A percentile compares a stretch with the other conserved stretches of the same genome.
These are phyloP conservation scores for Strigamia maritima DNA, from an alignment of 2,888 invertebrate species.

Conservation along the genomic window DNA sequence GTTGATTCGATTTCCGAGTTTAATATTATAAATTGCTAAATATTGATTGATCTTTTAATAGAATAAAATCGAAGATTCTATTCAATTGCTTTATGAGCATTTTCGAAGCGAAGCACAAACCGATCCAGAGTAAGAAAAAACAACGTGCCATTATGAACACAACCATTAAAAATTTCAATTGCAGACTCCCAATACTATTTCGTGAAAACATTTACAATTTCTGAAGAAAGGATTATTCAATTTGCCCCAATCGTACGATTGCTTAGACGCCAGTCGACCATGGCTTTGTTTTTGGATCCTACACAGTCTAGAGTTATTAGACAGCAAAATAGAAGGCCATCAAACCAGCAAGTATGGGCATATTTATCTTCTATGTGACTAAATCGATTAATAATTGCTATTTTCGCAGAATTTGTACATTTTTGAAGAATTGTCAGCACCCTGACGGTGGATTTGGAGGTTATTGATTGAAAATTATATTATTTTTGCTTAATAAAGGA, in stretches of 20 bases:
- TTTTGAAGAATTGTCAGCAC: conserved; percentile 64
- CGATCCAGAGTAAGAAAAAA: neutral
- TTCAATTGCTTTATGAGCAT: neutral
- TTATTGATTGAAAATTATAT: no score
- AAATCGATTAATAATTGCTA: neutral
- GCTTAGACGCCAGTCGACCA: conserved; percentile 88
- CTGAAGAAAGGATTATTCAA: conserved; percentile 33
- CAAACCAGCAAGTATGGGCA: conserved; percentile 42
- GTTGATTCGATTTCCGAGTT: neutral
- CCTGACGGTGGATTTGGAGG: conserved; percentile 73
- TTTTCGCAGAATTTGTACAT: conserved; percentile 37
- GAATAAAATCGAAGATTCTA: neutral
- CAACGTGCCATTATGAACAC: neutral
- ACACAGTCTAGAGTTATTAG: conserved; percentile 78
- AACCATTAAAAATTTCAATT: neutral
- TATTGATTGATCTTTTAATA: neutral
- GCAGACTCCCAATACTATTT: neutral
- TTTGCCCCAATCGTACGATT: conserved; percentile 52
- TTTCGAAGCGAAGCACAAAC: neutral
- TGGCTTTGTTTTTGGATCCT: conserved; percentile 98
- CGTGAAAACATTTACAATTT: conserved; percentile 37
- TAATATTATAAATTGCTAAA: neutral
- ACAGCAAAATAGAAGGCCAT: conserved; percentile 60
- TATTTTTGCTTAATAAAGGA: no score
- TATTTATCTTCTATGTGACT: neutral